phyloP scores from a whole-genome alignment of 1,140 invertebrate genomes.

The Sinonovacula constricta region DNA sequence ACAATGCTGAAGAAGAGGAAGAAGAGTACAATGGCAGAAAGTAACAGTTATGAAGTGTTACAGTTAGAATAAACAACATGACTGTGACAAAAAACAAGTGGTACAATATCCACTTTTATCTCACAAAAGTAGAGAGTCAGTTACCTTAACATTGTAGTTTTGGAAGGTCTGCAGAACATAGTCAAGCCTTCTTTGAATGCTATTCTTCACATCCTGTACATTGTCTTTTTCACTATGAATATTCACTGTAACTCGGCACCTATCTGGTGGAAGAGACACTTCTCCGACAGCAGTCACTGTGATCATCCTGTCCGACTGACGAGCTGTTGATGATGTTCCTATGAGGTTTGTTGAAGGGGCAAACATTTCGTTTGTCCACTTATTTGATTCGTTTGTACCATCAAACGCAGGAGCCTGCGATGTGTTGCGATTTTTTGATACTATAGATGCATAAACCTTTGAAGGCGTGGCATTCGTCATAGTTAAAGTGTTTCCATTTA shows the following conservation, averaged over 20 bases:
- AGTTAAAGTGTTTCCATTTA: not conserved
- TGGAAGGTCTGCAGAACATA: constrained; percentile 74
- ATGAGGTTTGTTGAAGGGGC: too few relatives aligned
- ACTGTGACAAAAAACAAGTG: not conserved
- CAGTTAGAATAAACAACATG: too few relatives aligned
- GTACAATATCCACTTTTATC: not conserved
- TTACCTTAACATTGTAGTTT: constrained; percentile 72
- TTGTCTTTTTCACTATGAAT: constrained; percentile 68
- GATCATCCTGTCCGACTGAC: constrained; percentile 62
- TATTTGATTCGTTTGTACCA: too few relatives aligned
- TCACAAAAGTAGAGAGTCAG: not conserved
- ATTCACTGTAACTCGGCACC: constrained; percentile 67
- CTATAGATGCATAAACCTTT: constrained; percentile 56
- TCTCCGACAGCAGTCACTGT: constrained; percentile 74
- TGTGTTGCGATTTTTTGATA: constrained; percentile 35
- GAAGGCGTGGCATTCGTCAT: constrained; percentile 56
- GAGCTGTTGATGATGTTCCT: constrained; percentile 42
- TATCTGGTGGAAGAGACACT: constrained; percentile 70
- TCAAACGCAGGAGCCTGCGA: too few relatives aligned
- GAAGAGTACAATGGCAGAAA: too few relatives aligned
- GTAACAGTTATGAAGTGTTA: too few relatives aligned
- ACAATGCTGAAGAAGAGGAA: too few relatives aligned
- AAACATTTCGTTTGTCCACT: too few relatives aligned
- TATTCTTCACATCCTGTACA: constrained; percentile 75
- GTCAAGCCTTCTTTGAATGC: constrained; percentile 71